Conservation (phyloP, 1,140 invertebrate species). For the Macrobrachium nipponense region DNA sequence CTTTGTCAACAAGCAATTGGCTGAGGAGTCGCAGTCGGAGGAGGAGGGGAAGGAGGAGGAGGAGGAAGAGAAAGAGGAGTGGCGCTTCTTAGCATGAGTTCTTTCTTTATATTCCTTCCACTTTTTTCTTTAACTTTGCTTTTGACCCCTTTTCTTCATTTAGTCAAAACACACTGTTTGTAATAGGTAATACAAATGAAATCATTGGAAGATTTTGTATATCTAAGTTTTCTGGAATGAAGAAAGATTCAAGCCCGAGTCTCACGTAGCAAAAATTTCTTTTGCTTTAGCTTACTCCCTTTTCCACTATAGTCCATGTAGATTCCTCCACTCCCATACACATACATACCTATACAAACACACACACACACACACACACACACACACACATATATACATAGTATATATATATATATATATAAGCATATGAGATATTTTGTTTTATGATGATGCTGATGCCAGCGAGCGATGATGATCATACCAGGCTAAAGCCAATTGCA, state of each 20-base stretch:
- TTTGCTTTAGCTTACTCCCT: too few relatives aligned
- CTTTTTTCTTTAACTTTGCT: neutral
- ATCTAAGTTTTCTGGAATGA: too few relatives aligned
- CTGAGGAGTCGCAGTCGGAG: too few relatives aligned
- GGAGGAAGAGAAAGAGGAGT: neutral
- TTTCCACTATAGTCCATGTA: neutral
- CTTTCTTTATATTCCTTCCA: neutral
- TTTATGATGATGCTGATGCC: too few relatives aligned
- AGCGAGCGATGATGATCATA: too few relatives aligned
- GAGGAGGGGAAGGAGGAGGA: neutral
- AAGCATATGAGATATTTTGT: neutral
- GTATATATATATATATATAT: constrained; percentile 4
- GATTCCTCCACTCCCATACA: neutral
- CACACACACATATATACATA: constrained; percentile 16
- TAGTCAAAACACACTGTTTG: neutral
- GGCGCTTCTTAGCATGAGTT: neutral
- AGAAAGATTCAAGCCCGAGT: too few relatives aligned
- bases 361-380: constrained; percentile 11
- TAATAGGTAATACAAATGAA: too few relatives aligned
- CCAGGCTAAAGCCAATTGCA: too few relatives aligned
- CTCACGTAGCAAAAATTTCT: too few relatives aligned
- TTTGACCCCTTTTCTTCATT: neutral
- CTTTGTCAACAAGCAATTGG: too few relatives aligned
- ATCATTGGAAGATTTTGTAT: too few relatives aligned
- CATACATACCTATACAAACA: neutral